phyloP scores from a whole-genome alignment of 2,797 vertebrate genomes.

The Sebastes melanostomus region DNA sequence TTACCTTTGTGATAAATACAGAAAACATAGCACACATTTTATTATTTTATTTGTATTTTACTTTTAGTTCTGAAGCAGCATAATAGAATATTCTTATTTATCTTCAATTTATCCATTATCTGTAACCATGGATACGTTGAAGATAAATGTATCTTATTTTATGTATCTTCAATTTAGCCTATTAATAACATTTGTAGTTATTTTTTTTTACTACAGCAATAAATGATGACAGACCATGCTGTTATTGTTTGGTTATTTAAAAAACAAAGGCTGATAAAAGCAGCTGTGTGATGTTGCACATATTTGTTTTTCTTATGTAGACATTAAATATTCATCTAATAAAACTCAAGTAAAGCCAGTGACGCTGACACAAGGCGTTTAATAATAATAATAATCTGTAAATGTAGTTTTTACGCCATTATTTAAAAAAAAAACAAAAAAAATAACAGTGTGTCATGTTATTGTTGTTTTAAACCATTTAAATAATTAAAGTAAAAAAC shows the following conservation, averaged over 20 bases:
- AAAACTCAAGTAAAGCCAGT: background rate
- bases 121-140: too few relatives aligned
- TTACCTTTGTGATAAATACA: background rate
- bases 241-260: background rate
- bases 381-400: background rate
- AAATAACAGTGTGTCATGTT: background rate
- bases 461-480: background rate
- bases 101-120: background rate
- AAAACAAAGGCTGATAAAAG: background rate
- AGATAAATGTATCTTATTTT: background rate
- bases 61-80: background rate
- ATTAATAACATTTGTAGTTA: background rate
- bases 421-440: background rate
- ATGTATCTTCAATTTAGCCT: background rate
- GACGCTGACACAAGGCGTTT: background rate
- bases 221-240: background rate
- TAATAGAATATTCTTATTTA: background rate
- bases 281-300: background rate
- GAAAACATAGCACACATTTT: background rate
- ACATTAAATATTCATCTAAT: background rate
- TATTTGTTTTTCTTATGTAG: background rate
- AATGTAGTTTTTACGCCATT: background rate
- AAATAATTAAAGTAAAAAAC: background rate
- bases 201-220: background rate
- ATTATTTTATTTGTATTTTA: background rate